A percentile compares a stretch with the other conserved stretches of the same genome.
Conservation (phyloP, 2,113 vertebrate species). For the Donacobius atricapilla region DNA sequence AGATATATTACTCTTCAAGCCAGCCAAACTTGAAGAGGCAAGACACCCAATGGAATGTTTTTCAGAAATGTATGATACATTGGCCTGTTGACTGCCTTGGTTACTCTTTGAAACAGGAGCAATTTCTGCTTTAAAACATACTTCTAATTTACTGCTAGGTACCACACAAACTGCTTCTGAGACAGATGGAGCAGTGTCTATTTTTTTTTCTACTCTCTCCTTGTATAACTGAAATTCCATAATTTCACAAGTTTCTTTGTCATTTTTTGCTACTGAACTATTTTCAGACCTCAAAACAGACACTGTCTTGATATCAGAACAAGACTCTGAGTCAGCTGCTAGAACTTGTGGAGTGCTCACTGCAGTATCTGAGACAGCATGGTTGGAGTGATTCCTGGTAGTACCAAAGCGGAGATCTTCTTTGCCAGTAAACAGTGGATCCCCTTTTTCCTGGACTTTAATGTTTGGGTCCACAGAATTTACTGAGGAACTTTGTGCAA, state of each 20-base stretch:
- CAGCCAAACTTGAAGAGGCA: not conserved
- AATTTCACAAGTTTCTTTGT: not conserved
- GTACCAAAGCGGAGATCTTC: not conserved
- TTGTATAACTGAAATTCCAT: not conserved
- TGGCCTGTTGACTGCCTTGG: not conserved
- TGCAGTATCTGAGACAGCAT: not conserved
- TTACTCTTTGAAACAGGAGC: not conserved
- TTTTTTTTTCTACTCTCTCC: not conserved
- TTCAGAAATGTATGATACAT: not conserved
- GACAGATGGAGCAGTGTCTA: not conserved
- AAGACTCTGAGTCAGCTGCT: not conserved
- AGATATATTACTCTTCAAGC: not conserved
- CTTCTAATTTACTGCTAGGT: not conserved
- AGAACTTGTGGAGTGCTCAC: not conserved
- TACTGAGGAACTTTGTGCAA: not conserved
- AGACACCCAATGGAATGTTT: not conserved
- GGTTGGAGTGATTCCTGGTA: not conserved
- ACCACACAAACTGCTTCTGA: not conserved
- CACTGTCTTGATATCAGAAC: not conserved
- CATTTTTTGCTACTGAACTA: not conserved
- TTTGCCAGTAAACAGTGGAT: not conserved
- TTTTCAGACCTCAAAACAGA: not conserved
- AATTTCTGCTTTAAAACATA: not conserved
- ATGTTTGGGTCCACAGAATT: not conserved
- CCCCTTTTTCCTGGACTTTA: not conserved